Evolutionary conservation across 2,113 vertebrate genomes (phyloP), one percentile per base, ranked within the genome.

Genomic region (Lampris incognitus): DNA sequence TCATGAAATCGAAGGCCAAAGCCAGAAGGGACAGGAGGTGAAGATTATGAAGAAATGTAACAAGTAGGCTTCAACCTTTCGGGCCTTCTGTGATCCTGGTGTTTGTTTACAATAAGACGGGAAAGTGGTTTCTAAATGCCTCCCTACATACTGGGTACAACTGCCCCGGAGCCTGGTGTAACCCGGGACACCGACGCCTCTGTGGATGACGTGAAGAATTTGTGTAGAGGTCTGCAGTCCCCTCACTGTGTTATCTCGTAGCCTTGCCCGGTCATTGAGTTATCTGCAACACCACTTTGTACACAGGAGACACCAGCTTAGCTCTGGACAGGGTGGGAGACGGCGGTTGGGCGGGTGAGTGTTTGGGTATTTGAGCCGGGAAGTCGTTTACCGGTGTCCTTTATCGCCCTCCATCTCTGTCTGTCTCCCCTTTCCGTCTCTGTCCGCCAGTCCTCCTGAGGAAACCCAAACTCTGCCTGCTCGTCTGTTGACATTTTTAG

Each of bases 271-370:
- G 41, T 42, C 9, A 68, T 57, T 61, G 2, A 61, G 24, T 41
- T 61, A 61, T 55, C 58, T 84, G 71, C 66, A n/a, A 24, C 54
- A 56, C 13, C 54, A 78, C 81, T 81, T 75, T 84, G 81, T 84
- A 65, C 37, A 57, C 56, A 68, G 70, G 71, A 84, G 55, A 57
- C 55, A 36, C 3, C 7, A 36, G 36, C 38, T 10, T 41, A 52
- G 10, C 74, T 69, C 69, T 72, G 70, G 65, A 71, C 62, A 63
- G 67, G 56, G 13, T 6, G 52, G 39, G 13, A 40, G 48, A 11
- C 50, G 50, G 24, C 4, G 37, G 24, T 24, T 24, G 9, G 49
- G 8, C 4, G 48, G 4, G 51, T 4, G 39, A 39, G 51, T 69
- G 51, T 8, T 37, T 36, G 37, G 50, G 51, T 36, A 40, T n/a